Evolutionary conservation across 2,888 invertebrate species (phyloP), one percentile per base, ranked within the genome.

Genomic region (Laspeyria flexula): DNA sequence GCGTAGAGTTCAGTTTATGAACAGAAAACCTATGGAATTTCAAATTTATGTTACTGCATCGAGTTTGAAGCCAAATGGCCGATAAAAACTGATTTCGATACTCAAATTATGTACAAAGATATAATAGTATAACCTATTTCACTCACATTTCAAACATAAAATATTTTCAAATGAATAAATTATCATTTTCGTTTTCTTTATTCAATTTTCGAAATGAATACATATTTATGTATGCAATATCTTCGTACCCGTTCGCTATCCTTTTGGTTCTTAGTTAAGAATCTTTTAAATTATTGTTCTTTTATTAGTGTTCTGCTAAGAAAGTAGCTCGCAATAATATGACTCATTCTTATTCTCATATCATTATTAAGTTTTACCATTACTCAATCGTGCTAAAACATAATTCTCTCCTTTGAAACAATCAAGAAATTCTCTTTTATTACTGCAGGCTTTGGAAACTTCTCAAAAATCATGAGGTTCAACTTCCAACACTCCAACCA

Each of bases 361-460:
- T 12, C 25, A 11, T 45, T 3, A 25, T 45, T 33, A 11, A 39
- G 31, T 27, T 15, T 38, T 5, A 15, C 10, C 11, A 12, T 18
- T 25, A 35, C 38, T 39, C 43, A 34, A 12, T 15, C 21, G 15
- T 21, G 11, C 33, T 12, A 39, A 27, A 43, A 46, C 30, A 25
- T 38, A 11, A 31, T 25, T 38, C 16, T 18, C 13, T 23, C 13
- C 10, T 33, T 25, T 12, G 11, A 45, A 33, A 11, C n/a, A 13
- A 41, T 41, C 9, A 27, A 29, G 40, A 40, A 38, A 18, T 49
- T 54, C 39, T 31, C 50, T 40, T 58, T 60, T 46, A 52, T 57
- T 41, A 52, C 48, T 53, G 37, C 29, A 50, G 51, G 13, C 56
- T 56, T 56, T 48, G 48, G 29, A 13, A 44, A 55, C 11, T 53